A percentile compares a stretch with the other conserved stretches of the same genome.
Evolutionary conservation across 2,888 invertebrate genomes (phyloP).

Genomic region (Nemotelus pantherinus): DNA sequence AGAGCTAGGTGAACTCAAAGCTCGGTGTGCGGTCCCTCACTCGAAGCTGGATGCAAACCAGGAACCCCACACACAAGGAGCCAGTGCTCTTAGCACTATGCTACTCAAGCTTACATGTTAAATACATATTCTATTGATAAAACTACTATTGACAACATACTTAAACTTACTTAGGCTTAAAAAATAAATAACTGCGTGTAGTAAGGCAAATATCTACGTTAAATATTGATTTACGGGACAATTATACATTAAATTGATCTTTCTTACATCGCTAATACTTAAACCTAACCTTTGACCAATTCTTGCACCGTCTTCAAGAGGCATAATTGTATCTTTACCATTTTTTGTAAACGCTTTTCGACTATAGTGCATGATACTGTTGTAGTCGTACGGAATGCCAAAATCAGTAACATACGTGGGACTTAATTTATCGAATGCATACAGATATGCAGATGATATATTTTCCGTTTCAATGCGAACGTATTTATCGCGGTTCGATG

Average conservation of each 20-base stretch:
- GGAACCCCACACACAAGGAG: no score
- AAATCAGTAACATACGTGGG: conserved; percentile 68
- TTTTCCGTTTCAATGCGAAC: conserved; percentile 68
- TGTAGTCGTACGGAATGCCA: conserved; percentile 77
- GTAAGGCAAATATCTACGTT: not conserved
- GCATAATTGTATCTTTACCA: conserved; percentile 73
- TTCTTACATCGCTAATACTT: conserved; percentile 57
- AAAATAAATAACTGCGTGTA: no score
- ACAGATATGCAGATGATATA: conserved; percentile 68
- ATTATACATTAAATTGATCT: conserved; percentile 59
- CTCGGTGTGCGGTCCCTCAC: no score
- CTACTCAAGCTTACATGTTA: no score
- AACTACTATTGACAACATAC: no score
- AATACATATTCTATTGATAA: no score
- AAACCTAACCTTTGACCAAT: conserved; percentile 58
- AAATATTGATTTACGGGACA: conserved; percentile 52
- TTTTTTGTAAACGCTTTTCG: conserved; percentile 77
- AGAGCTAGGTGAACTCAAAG: no score
- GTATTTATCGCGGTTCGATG: conserved; percentile 76
- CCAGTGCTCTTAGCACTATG: no score
- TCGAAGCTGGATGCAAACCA: no score
- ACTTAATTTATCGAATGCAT: conserved; percentile 76
- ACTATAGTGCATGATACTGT: conserved; percentile 84
- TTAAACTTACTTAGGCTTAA: no score
- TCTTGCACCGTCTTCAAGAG: conserved; percentile 59